A percentile compares a stretch with the other conserved stretches of the same genome.
phyloP scores from a whole-genome alignment of 2,888 invertebrate species.

The Artemia sinica region DNA sequence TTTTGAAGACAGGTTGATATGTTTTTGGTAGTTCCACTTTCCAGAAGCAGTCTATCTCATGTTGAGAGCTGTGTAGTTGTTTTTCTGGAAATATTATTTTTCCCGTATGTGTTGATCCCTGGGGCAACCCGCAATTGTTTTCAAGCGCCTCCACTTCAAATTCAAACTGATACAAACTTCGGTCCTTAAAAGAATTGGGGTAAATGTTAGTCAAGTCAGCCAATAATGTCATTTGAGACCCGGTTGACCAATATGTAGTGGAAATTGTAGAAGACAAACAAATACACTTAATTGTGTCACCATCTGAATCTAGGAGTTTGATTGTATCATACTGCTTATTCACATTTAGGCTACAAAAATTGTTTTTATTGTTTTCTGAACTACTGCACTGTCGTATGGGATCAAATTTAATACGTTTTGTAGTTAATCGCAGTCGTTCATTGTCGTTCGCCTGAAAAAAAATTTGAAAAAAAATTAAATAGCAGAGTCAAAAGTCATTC shows the following conservation, averaged over 20 bases:
- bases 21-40: not conserved
- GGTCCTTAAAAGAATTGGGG: constrained; percentile 1
- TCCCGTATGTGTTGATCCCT: not conserved
- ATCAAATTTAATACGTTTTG: constrained; percentile 3
- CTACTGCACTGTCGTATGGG: not conserved
- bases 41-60: constrained; percentile 3
- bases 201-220: not conserved
- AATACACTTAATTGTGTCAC: constrained; percentile 4
- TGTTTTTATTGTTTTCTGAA: not conserved
- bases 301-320: not conserved
- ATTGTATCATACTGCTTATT: not conserved
- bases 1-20: constrained; percentile 1
- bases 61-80: not conserved
- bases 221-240: not conserved
- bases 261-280: not conserved
- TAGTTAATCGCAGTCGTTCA: not conserved
- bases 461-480: not conserved
- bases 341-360: not conserved
- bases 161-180: constrained; percentile 8
- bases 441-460: constrained; percentile 3
- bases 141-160: not conserved
- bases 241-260: not conserved
- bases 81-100: not conserved
- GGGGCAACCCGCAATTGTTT: not conserved
- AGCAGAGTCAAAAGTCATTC: too few relatives aligned